Conservation (phyloP, 2,888 invertebrate genomes). For the Nemotelus nigrinus region DNA sequence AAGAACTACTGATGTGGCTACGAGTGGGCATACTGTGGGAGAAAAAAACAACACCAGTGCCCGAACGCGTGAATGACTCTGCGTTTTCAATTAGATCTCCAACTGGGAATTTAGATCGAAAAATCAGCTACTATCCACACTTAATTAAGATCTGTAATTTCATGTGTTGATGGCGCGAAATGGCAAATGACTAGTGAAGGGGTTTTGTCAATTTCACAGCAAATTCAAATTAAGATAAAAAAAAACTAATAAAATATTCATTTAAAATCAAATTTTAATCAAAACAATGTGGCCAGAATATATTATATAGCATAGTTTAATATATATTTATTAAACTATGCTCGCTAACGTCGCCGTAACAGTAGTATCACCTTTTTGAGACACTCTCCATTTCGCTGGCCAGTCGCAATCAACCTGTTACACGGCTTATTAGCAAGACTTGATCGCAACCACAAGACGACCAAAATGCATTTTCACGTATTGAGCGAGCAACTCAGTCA, state of each 20-base stretch:
- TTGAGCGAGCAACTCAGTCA: neutral
- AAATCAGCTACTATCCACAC: neutral
- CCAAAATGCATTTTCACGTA: neutral
- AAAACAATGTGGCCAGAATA: no score
- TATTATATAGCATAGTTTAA: no score
- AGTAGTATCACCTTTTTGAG: neutral
- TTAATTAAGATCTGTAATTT: neutral
- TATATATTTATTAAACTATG: no score
- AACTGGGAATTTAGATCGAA: neutral
- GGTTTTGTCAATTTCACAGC: no score
- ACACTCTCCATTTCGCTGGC: constrained; percentile 5
- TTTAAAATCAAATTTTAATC: no score
- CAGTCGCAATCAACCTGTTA: neutral
- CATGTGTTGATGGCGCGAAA: neutral
- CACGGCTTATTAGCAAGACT: neutral
- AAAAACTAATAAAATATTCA: neutral
- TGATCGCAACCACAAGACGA: neutral
- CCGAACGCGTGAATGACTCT: neutral
- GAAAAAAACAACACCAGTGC: neutral
- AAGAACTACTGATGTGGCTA: neutral
- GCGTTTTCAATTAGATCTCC: neutral
- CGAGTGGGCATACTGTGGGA: neutral
- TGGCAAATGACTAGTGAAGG: no score
- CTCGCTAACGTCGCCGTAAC: no score
- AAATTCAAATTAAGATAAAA: neutral